Conservation (phyloP, 2,113 vertebrate genomes). For the Neomonachus schauinslandi region DNA sequence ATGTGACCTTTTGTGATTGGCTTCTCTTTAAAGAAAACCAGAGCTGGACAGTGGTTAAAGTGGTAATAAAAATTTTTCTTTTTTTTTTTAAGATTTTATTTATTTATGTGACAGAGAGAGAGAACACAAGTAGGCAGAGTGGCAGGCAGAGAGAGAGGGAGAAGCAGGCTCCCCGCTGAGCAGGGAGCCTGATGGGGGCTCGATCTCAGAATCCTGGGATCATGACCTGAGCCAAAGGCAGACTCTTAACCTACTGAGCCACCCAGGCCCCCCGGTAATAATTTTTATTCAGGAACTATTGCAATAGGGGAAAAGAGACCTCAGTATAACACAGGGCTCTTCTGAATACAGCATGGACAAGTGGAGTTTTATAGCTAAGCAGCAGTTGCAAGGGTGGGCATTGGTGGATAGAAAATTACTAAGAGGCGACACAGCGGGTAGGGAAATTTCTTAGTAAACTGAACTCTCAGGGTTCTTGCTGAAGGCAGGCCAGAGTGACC, state of each 20-base stretch:
- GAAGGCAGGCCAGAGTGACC: neutral
- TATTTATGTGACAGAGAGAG: too few relatives aligned
- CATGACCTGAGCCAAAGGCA: too few relatives aligned
- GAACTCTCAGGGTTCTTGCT: neutral
- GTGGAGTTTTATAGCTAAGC: neutral
- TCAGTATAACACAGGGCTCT: neutral
- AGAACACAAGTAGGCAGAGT: too few relatives aligned
- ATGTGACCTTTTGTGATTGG: neutral
- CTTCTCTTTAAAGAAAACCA: conserved; percentile 47
- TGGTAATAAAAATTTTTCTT: neutral
- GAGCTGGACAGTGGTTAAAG: neutral
- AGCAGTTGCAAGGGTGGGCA: neutral
- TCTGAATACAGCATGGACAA: neutral
- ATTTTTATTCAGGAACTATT: neutral
- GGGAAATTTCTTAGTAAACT: neutral
- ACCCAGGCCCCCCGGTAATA: too few relatives aligned
- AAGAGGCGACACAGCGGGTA: neutral
- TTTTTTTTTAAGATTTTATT: too few relatives aligned
- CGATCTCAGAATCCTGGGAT: too few relatives aligned
- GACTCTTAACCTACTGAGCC: too few relatives aligned
- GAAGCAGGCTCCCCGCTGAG: too few relatives aligned
- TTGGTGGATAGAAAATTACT: neutral
- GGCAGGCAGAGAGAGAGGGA: too few relatives aligned
- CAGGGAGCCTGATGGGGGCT: too few relatives aligned
- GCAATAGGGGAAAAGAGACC: neutral